Evolutionary conservation across 2,797 vertebrate genomes (phyloP), one percentile per base, ranked within the genome.

Genomic region (Myoxocephalus aenaeus): DNA sequence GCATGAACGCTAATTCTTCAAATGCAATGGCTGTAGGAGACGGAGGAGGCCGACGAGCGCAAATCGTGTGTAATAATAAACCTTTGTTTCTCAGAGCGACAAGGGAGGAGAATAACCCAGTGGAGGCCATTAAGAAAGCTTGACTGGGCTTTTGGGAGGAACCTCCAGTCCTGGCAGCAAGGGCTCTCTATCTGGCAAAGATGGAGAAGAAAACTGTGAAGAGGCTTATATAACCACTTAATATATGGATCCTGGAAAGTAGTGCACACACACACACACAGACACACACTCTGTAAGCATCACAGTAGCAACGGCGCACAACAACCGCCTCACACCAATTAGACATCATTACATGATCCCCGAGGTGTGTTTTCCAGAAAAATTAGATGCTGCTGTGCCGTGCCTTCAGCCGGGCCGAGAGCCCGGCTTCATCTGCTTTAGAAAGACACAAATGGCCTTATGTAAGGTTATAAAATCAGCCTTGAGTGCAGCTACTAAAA

Each of bases 51-150:
- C 63, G 81, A 87, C 56, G 86, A 92, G 86, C 88, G 86, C 73
- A 85, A 90, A 92, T 92, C 88, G 85, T 79, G 86, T 87, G 86
- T 79, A 86, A 89, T 91, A 88, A 89, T 90, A 90, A 89, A 89
- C 78, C 81, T 89, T 90, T 86, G 82, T 88, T 88, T 92, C 84
- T 80, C 57, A 40, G 70, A 87, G 87, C 88, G 87, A 86, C 66
- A 7, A 74, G 58, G 65, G 62, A 75, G 57, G 74, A 75, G 72
- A 86, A 78, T 34, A 72, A 81, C 82, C 75, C 78, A 77, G 83
- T 25, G 75, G 80, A 85, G 78, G 78, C 29, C 84, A 82, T 89
- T 85, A 89, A 81, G 34, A 51, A 91, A 90, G 86, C 89, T 82
- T 67, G 75, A 80, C 76, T 89, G 84, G 82, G 83, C 82, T 87